A percentile compares a stretch with the other conserved stretches of the same genome.
phyloP scores from a whole-genome alignment of 2,113 vertebrate genomes.

The Leptobrachium leishanense region DNA sequence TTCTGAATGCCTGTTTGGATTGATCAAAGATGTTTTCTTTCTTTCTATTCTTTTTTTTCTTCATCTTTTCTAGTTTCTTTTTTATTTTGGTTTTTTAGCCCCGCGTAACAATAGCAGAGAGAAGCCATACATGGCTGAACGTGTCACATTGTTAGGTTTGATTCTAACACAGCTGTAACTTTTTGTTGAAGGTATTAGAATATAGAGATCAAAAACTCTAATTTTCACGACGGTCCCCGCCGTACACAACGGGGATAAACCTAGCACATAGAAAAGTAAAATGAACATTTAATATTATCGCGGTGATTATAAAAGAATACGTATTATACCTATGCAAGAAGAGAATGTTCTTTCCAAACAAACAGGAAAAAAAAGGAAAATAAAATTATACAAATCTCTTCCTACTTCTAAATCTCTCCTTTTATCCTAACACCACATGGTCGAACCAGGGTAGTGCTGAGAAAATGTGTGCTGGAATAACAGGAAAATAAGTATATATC shows the following conservation, averaged over 20 bases:
- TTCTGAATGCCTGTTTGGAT: background rate
- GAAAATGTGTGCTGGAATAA: too few species aligned
- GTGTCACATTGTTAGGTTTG: background rate
- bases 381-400: too few species aligned
- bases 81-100: background rate
- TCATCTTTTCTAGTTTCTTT: background rate
- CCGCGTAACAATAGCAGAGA: slow-evolving; percentile 3
- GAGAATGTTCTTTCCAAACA: too few species aligned
- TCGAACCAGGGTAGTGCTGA: too few species aligned
- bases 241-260: slow-evolving; percentile 1
- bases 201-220: slow-evolving; percentile 13
- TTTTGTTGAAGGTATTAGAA: background rate
- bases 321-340: too few species aligned
- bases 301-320: too few species aligned
- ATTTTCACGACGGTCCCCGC: background rate
- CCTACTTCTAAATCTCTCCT: too few species aligned
- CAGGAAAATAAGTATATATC: too few species aligned
- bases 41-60: background rate
- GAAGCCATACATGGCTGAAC: background rate
- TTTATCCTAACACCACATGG: too few species aligned
- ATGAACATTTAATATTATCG: background rate
- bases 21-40: background rate
- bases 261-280: background rate
- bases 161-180: background rate
- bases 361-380: too few species aligned